phyloP scores from a whole-genome alignment of 2,797 vertebrate species.

The Halcyon leucocephala region DNA sequence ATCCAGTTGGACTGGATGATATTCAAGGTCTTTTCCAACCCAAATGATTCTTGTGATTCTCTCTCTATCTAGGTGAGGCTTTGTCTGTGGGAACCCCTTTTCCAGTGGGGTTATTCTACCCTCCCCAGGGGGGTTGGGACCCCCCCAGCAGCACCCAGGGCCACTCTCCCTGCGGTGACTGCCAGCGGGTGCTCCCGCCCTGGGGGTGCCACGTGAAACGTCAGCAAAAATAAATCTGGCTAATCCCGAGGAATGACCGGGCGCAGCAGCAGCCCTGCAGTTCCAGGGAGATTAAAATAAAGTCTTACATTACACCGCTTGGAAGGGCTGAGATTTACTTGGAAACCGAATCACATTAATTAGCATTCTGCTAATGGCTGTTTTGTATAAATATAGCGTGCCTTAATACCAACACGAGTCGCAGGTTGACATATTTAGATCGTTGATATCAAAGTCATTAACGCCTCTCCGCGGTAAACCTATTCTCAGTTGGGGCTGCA shows the following conservation, averaged over 20 bases:
- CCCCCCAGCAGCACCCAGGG: neutral
- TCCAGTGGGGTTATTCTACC: too few relatives aligned
- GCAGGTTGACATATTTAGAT: conserved; percentile 74
- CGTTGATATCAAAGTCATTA: conserved; percentile 75
- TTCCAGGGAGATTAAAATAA: conserved; percentile 77
- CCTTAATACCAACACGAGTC: conserved; percentile 69
- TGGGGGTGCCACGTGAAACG: conserved; percentile 37
- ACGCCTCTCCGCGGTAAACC: conserved; percentile 71
- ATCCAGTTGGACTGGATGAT: neutral
- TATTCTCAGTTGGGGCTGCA: conserved; percentile 58
- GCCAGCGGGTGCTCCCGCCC: neutral
- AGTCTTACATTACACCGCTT: conserved; percentile 70
- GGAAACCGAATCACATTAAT: conserved; percentile 81
- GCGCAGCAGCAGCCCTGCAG: conserved; percentile 79
- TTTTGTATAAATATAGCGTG: conserved; percentile 78
- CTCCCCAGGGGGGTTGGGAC: neutral
- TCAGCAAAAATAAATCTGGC: conserved; percentile 73
- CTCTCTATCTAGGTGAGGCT: neutral
- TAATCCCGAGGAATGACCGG: conserved; percentile 77
- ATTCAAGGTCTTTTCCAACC: neutral
- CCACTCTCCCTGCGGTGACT: neutral
- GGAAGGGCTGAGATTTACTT: conserved; percentile 74
- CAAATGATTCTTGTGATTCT: neutral
- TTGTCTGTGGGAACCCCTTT: neutral
- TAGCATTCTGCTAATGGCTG: conserved; percentile 82